Percentiles rank a stretch among this genome's conserved stretches.
Evolutionary conservation across 2,888 invertebrate genomes (phyloP).

Genomic region (Macroteleia sp.): DNA sequence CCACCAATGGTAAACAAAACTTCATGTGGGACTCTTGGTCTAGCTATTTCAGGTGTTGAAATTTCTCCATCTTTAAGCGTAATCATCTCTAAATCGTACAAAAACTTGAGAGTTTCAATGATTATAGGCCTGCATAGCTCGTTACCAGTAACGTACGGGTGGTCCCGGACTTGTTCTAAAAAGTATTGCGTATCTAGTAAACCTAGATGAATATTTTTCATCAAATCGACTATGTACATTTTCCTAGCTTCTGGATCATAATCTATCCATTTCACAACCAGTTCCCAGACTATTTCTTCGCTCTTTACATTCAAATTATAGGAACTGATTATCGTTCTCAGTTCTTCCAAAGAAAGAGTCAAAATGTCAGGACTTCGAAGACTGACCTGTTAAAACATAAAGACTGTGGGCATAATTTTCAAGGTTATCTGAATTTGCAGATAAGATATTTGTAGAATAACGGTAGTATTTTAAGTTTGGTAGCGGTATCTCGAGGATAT

Average conservation of each 20-base stretch:
- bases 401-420: too few relatives aligned
- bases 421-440: too few relatives aligned
- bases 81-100: conserved; percentile 96
- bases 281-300: conserved; percentile 94
- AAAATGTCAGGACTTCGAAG: conserved; percentile 90
- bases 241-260: conserved; percentile 89
- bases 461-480: too few relatives aligned
- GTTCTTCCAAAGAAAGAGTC: conserved; percentile 88
- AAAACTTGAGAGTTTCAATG: conserved; percentile 94
- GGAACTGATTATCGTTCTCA: conserved; percentile 90
- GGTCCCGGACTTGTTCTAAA: conserved; percentile 94
- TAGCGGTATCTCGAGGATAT: too few relatives aligned
- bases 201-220: conserved; percentile 92
- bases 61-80: conserved; percentile 91
- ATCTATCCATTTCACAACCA: conserved; percentile 94
- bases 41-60: conserved; percentile 93
- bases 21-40: conserved; percentile 94
- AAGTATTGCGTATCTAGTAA: conserved; percentile 95
- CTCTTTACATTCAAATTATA: conserved; percentile 94
- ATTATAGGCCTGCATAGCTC: conserved; percentile 94
- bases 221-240: conserved; percentile 90
- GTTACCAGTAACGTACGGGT: conserved; percentile 92
- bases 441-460: too few relatives aligned
- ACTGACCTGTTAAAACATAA: too few relatives aligned
- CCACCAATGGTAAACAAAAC: conserved; percentile 94